phyloP scores from a whole-genome alignment of 2,113 vertebrate genomes.

The Cryptotis parvus region DNA sequence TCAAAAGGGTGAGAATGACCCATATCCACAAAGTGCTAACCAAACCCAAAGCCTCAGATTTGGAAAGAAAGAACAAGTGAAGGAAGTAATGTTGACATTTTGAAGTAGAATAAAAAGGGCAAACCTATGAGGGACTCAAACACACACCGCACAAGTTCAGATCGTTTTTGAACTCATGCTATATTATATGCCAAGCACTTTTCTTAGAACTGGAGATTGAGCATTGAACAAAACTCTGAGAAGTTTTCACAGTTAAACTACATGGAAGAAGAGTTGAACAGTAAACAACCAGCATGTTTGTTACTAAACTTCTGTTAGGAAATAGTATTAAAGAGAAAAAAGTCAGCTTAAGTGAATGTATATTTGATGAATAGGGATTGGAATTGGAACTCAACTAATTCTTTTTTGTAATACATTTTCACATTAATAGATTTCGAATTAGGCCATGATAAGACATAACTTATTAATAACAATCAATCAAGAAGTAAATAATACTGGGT shows the following conservation, averaged over 20 bases:
- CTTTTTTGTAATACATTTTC: background rate
- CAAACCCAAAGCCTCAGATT: background rate
- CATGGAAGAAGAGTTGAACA: background rate
- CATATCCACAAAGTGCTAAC: background rate
- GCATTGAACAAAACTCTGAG: background rate
- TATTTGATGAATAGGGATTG: background rate
- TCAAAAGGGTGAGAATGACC: conserved; percentile 14
- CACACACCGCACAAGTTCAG: background rate
- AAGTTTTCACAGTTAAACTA: background rate
- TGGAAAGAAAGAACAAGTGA: background rate
- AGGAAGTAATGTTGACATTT: background rate
- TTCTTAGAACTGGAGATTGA: background rate
- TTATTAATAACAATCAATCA: background rate
- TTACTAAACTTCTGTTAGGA: background rate
- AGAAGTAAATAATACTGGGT: background rate
- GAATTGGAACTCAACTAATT: background rate
- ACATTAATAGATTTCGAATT: background rate
- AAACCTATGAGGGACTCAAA: background rate
- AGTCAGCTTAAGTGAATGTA: background rate
- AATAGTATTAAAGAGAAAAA: background rate
- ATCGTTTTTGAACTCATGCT: background rate
- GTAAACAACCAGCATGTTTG: background rate
- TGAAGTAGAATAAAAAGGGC: background rate
- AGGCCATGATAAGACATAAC: background rate
- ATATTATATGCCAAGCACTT: background rate